Base-by-base conservation (phyloP, 1,140 invertebrate species). In the Hylaeus anthracinus region DNA sequence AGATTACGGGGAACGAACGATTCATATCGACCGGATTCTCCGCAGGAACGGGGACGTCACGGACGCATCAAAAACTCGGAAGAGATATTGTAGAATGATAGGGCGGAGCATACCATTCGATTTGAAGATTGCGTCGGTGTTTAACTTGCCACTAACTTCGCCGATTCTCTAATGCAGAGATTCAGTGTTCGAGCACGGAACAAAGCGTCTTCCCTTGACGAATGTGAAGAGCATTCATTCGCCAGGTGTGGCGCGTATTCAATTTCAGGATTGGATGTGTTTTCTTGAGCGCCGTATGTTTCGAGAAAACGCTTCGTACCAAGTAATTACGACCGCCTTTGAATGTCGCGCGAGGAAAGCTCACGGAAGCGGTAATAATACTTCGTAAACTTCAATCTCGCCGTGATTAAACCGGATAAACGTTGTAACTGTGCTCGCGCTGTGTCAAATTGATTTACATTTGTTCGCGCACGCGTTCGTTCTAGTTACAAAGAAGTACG, bases 1-100 rank as follows among this genome's bases (percentile, higher is more conserved):
- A 60, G 84, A 86, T 86, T 86, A 83, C 76, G 72, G 41, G 64
- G 64, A 55, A 80, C 73, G 81, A 86, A 80, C 73, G 81, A 80
- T 66, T 72, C 75, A 63, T 79, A 79, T 86, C 81, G 84, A 69
- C 64, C 60, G n/a, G 72, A 81, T 86, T 74, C 81, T 86, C 76
- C 58, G 75, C 26, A 41, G 58, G 56, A 61, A 80, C 60, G 67
- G 48, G 5, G 39, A 6, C 5, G 72, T 79, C 78, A 80, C 51
- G 72, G 72, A 51, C 65, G 73, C 43, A 65, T 86, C 85, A 70
- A 86, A 86, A 80, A 75, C 65, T 58, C 75, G n/a, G 76, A 70
- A 74, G 55, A 61, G 61, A 63, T 39, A 51, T 51, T 45, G 37
- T 51, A 26, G 1, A 1, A 2, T 53, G 66, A 66, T 43, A 45